A percentile compares a stretch with the other conserved stretches of the same genome.
These are phyloP conservation scores for Cranoglanis bouderius DNA, from an alignment of 2,113 vertebrate species.

Conservation along the genomic window DNA sequence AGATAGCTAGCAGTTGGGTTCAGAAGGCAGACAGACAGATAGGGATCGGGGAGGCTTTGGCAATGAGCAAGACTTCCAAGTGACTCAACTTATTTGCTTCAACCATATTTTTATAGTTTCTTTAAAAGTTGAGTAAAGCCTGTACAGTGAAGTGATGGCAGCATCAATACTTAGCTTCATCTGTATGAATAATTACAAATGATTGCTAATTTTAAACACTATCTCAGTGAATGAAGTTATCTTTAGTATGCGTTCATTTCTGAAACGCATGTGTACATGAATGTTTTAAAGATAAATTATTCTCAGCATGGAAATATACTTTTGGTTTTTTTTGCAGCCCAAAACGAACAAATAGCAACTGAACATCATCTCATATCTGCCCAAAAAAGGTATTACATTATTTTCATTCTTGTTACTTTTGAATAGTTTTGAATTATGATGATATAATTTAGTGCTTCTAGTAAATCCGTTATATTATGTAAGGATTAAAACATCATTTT, in stretches of 20 bases:
- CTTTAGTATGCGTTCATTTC: neutral
- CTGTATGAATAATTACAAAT: neutral
- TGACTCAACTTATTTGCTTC: conserved; percentile 35
- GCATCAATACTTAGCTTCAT: neutral
- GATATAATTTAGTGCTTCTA: neutral
- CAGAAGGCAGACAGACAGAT: conserved; percentile 68
- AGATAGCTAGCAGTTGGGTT: conserved; percentile 57
- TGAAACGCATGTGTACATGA: neutral
- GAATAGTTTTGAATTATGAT: neutral
- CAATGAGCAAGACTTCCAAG: conserved; percentile 53
- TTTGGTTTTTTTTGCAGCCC: conserved; percentile 74
- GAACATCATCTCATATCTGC: conserved; percentile 77
- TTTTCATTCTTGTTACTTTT: neutral
- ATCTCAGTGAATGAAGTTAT: neutral
- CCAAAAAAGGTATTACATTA: conserved; percentile 79
- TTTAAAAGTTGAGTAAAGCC: conserved; percentile 21
- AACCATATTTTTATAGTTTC: neutral
- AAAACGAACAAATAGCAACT: conserved; percentile 79
- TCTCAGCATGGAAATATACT: neutral
- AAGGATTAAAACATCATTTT: neutral
- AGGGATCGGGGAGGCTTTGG: conserved; percentile 67
- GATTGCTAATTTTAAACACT: neutral
- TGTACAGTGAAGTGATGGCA: neutral
- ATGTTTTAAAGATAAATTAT: neutral
- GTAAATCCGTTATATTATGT: neutral